Base-by-base conservation (phyloP, 1,140 invertebrate genomes). In the Trichogramma pretiosum region DNA sequence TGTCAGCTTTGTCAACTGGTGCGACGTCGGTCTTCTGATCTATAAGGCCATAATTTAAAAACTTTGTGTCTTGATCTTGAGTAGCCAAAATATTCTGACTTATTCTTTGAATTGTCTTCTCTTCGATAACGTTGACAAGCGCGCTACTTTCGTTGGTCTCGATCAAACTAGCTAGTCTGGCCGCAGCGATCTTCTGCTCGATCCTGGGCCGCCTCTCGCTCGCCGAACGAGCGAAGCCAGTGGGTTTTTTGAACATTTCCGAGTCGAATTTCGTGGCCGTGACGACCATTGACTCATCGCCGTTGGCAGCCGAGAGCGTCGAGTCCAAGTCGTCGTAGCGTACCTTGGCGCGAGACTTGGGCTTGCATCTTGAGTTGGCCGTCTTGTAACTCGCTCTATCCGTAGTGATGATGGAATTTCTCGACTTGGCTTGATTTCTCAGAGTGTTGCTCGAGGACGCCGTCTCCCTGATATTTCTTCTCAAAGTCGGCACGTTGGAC, bases 201-300 rank as follows among this genome's bases (percentile, higher is more conserved):
- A 40, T 33, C 35, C 35, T 55, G 1, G 60, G 52, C 48, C 50
- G 53, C 36, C 60, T 58, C 44, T 67, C 64, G 16, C 62, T 68
- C 0, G 56, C 51, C 1, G 66, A 59, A 48, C 63, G 55, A n/a
- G 50, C 54, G 17, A 71, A 68, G 3, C 59, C 64, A 3, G 44
- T 22, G 0, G 68, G 67, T 45, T 62, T 68, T 45, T 62, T 67
- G 33, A 68, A 61, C 13, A 59, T 22, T 1, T 54, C 32, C 3
- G 67, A 66, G 57, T 70, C 58, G 45, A 71, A 68, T 39, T 61
- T 65, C 14, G 49, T 61, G 0, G 67, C 65, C 5, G 68, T 71
- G 9, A 62, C 49, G 3, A 60, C 43, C 19, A 63, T 65, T 0
- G 64, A 65, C 1, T 62, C 59, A 23, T 71, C 68, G 11, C 63